phyloP scores from a whole-genome alignment of 37 sponge, comb jelly and placozoan species.

The Amphimedon queenslandica region DNA sequence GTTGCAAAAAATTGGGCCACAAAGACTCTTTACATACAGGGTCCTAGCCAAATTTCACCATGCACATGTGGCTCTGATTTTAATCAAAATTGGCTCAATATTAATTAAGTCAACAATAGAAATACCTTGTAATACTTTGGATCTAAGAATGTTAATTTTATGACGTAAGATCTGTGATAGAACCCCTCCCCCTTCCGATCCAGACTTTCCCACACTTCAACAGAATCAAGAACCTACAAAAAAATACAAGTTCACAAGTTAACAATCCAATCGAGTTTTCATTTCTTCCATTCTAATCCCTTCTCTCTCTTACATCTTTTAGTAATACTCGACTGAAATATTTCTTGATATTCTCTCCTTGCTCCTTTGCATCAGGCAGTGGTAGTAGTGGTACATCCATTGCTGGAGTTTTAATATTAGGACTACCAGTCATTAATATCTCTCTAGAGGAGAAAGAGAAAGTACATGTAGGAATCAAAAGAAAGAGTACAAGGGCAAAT shows the following conservation, averaged over 20 bases:
- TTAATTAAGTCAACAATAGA: too few species aligned
- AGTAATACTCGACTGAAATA: constrained; percentile 68
- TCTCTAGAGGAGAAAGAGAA: constrained; percentile 49
- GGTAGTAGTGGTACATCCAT: constrained; percentile 77
- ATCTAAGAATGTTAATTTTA: constrained; percentile 55
- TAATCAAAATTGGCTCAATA: too few species aligned
- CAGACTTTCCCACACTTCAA: constrained; percentile 82
- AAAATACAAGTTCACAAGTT: not conserved
- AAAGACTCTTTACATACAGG: not conserved
- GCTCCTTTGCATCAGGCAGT: constrained; percentile 11
- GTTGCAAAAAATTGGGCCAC: too few species aligned
- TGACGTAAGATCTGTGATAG: constrained; percentile 19
- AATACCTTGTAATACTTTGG: constrained; percentile 47
- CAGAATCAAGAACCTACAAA: not conserved
- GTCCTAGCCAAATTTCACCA: too few species aligned
- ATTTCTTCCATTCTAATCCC: not conserved
- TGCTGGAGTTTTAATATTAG: constrained; percentile 89
- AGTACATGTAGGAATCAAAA: not conserved
- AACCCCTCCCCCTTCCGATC: constrained; percentile 6
- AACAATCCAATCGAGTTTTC: not conserved
- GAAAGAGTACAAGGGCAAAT: not conserved
- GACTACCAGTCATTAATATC: constrained; percentile 90
- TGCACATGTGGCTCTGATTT: too few species aligned
- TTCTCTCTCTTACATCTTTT: constrained; percentile 34
- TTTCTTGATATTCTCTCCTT: constrained; percentile 59